Evolutionary conservation across 2,113 vertebrate species (phyloP).

Genomic region (Cebus imitator): DNA sequence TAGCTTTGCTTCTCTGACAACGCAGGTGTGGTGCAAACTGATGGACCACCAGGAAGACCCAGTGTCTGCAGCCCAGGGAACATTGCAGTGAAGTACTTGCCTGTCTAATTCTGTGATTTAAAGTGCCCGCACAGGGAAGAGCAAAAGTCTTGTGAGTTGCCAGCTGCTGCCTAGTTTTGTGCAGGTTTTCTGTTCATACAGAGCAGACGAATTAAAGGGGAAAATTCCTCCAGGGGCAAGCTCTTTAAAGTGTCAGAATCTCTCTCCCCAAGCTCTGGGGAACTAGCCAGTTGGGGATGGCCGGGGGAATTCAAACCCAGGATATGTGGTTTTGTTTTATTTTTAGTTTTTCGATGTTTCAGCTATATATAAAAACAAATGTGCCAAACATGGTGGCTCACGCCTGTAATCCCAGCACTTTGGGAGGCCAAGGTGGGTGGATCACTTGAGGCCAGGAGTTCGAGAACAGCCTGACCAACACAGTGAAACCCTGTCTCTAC

Average conservation of each 20-base stretch:
- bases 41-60: background rate
- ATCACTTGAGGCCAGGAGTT: too few species aligned
- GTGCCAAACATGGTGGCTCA: too few species aligned
- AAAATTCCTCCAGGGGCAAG: background rate
- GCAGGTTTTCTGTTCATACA: background rate
- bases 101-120: background rate
- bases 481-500: too few species aligned
- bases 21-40: fast-evolving
- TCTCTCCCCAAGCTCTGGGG: background rate
- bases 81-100: fast-evolving
- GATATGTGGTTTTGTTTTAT: too few species aligned
- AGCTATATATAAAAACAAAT: background rate
- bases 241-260: background rate
- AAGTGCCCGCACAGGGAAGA: fast-evolving
- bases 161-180: fast-evolving
- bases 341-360: background rate
- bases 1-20: background rate
- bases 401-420: too few species aligned
- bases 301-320: background rate
- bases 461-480: too few species aligned
- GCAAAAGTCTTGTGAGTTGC: background rate
- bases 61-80: background rate
- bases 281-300: background rate
- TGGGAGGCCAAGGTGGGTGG: too few species aligned
- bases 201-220: background rate